phyloP scores from a whole-genome alignment of 2,888 invertebrate species.

The Stegana nigrithorax region DNA sequence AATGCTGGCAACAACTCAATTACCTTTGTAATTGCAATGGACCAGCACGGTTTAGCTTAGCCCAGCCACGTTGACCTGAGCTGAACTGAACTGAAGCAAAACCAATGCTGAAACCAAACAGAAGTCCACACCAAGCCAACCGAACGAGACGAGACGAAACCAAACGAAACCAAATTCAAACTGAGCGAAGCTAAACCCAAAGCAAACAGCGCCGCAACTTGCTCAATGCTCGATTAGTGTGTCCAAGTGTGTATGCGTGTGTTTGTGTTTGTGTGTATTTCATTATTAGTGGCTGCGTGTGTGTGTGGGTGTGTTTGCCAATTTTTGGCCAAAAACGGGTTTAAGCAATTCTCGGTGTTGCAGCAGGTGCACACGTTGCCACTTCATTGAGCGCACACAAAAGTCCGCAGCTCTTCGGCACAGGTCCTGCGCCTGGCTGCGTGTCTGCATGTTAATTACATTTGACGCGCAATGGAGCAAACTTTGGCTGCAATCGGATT shows the following conservation, averaged over 20 bases:
- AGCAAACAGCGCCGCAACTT: too few relatives aligned
- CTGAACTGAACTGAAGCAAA: not conserved
- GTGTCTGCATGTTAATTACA: slow-evolving; percentile 54
- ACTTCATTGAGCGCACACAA: slow-evolving; percentile 30
- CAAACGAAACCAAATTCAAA: too few relatives aligned
- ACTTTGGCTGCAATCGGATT: not conserved
- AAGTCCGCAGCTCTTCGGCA: slow-evolving; percentile 8
- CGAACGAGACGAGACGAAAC: too few relatives aligned
- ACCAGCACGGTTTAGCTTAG: not conserved
- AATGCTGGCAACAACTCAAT: slow-evolving; percentile 58
- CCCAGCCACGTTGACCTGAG: not conserved
- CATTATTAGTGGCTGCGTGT: not conserved
- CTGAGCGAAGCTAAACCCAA: too few relatives aligned
- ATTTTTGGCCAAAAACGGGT: too few relatives aligned
- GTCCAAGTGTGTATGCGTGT: slow-evolving; percentile 5
- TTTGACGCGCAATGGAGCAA: slow-evolving; percentile 42
- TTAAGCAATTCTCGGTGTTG: slow-evolving; percentile 23
- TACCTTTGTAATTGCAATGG: slow-evolving; percentile 35
- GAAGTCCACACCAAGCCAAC: slow-evolving; percentile 2
- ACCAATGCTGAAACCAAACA: not conserved
- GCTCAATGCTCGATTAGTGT: too few relatives aligned
- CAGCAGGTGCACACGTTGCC: slow-evolving; percentile 45
- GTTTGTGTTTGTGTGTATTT: slow-evolving; percentile 19
- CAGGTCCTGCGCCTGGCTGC: slow-evolving; percentile 7
- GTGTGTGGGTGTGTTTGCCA: not conserved